Evolutionary conservation across 35 echinoderm and acorn worm genomes (phyloP), one percentile per base, ranked within the genome.

Genomic region (Apostichopus parvimensis): DNA sequence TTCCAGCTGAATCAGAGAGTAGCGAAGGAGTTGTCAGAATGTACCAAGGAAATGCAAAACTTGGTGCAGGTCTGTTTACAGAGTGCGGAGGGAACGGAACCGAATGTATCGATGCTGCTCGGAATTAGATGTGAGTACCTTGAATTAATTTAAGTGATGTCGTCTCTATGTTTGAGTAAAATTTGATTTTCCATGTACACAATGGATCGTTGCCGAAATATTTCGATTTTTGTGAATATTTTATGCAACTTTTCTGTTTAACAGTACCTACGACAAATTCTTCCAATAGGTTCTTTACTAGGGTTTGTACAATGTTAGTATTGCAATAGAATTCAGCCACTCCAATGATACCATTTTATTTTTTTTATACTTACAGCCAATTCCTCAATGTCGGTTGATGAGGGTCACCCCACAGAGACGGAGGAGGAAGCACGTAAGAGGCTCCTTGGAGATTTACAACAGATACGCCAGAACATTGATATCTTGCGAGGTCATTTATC

Each of bases 91-190:
- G 97, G 95, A 28, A 70, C 94, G 58, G 95, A 95, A 52, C 97
- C 95, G 0, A 94, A 96, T 81, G 89, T 99, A 18, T 96, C 95
- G 8, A 92, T 94, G 77, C 88, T 99, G 21, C 89, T 99, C 9
- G 95, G 97, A 25, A 84, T 99, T 10, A 96, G 95, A 95, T 91
- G 97, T 99, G 87, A 96, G 97, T 94, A 23, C 34, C 34, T 45
- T 45, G 34, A 45, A 45, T 45, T 4, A 45, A 3, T 45, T 45
- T 4, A 3, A 4, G 34, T 45, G 34, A 45, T 45, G 34, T 45
- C 34, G 1, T 45, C 34, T 45, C 34, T 0, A 45, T 45, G 34
- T 45, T 45, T 45, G 34, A 45, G 34, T 45, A 45, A 45, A 45
- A 45, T 45, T 45, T 45, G 34, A 45, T 0, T 45, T 45, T 45